These are phyloP conservation scores for Hippocampus abdominalis DNA, from an alignment of 2,113 vertebrate species.

Conservation along the genomic window DNA sequence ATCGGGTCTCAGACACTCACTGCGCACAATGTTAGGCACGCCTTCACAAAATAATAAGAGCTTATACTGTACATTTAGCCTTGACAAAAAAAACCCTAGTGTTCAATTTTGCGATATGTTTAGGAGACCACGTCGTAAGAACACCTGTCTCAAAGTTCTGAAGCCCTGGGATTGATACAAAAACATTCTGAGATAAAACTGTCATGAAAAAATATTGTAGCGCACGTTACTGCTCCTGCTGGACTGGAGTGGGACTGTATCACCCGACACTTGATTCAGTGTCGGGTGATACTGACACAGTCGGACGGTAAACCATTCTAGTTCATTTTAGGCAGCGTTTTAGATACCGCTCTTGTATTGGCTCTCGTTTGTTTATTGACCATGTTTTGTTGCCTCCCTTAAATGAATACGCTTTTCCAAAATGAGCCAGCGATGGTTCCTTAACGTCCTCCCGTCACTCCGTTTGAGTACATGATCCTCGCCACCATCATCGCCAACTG, in stretches of 20 bases:
- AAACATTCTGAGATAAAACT: no score
- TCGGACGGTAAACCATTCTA: background rate
- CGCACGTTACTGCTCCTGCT: background rate
- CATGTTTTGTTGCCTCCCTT: no score
- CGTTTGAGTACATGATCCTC: slow-evolving; percentile 98
- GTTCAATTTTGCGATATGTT: background rate
- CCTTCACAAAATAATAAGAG: background rate
- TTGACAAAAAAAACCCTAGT: no score
- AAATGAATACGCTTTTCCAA: background rate
- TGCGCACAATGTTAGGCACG: background rate
- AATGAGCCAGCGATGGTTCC: slow-evolving; percentile 49
- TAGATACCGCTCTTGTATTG: background rate
- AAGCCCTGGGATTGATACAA: no score
- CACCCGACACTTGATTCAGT: background rate
- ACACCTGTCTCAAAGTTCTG: no score
- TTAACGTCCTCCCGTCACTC: slow-evolving; percentile 81
- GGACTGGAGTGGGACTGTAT: background rate
- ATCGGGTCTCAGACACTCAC: background rate
- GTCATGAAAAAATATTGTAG: background rate
- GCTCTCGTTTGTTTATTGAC: background rate
- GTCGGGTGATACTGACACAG: no score
- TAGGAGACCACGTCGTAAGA: background rate
- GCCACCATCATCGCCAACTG: slow-evolving; percentile 98
- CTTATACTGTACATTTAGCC: no score
- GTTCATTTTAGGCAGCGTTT: background rate